These are phyloP conservation scores for Montipora capricornis DNA, from an alignment of 64 coral and sea anemone genomes.

Conservation along the genomic window DNA sequence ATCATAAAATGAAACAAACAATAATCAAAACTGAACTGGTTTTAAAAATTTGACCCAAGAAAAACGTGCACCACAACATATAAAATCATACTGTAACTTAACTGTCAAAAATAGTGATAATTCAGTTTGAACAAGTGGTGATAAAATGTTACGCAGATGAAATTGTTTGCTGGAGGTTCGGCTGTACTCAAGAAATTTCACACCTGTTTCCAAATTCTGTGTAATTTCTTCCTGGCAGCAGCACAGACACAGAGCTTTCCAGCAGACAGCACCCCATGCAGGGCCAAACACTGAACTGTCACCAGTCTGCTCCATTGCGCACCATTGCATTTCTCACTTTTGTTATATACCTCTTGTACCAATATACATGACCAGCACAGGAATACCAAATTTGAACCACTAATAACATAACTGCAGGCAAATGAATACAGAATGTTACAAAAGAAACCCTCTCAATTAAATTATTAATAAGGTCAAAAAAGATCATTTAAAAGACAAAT, in stretches of 20 bases:
- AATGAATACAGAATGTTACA: background rate
- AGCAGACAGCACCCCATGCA: conserved; percentile 63
- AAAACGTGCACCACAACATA: no score
- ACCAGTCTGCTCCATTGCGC: conserved; percentile 69
- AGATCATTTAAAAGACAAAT: no score
- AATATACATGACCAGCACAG: conserved; percentile 84
- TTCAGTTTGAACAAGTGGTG: no score
- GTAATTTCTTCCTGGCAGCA: conserved; percentile 32
- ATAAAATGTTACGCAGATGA: background rate
- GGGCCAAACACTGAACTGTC: conserved; percentile 49
- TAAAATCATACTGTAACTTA: no score
- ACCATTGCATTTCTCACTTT: conserved; percentile 52
- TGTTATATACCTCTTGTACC: conserved; percentile 35
- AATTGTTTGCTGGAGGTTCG: background rate
- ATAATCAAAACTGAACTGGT: no score
- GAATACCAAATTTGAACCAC: conserved; percentile 54
- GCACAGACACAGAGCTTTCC: conserved; percentile 62
- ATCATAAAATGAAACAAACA: no score
- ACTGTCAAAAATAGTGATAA: no score
- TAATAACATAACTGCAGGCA: conserved; percentile 7
- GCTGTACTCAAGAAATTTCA: background rate
- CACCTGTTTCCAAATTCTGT: conserved; percentile 66
- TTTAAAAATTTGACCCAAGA: no score
- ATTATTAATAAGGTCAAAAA: no score
- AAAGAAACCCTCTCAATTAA: background rate